Base-by-base conservation (phyloP, 2,797 vertebrate genomes). In the Bovichtus diacanthus region DNA sequence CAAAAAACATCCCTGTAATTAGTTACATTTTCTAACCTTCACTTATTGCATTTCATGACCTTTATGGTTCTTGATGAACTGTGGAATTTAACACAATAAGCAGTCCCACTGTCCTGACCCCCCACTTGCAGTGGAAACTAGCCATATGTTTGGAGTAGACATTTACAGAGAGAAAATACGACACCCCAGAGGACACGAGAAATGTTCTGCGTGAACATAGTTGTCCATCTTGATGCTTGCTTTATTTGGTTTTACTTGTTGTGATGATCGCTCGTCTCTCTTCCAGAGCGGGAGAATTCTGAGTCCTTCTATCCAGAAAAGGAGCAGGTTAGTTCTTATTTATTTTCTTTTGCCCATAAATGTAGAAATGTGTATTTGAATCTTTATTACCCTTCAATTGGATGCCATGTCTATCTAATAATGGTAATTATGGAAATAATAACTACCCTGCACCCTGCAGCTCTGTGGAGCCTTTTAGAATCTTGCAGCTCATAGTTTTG, bases 311-410 rank as follows among this genome's bases (percentile, higher is more conserved):
- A 27, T 23, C 23, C 68, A 11, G 79, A 75, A 29, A 77, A 86
- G 12, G 84, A 88, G 19, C 83, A 71, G 87, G 88, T 92, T 7
- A 59, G 75, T 80, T 19, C 2, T 47, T 3, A 23, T 15, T 27
- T n/a, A n/a, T n/a, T 25, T 13, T 62, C 46, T n/a, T 16, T 15
- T 9, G 1, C 16, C 15, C 1, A 19, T 13, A 44, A 47, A 36
- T 53, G 25, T 21, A 44, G 9, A 65, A 3, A 46, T 54, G 9
- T 68, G 16, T 62, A 21, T 39, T 53, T 25, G 0, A 41, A 16
- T 27, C 4, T 15, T 7, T 50, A 16, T 58, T 23, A 16, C 10
- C 27, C 4, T 6, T 61, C 2, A 39, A 3, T 0, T 41, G 27
- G 25, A 19, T 36, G 36, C 21, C 5, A 15, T 21, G 0, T 50